Conservation (phyloP, 1,140 invertebrate genomes). For the Monochamus saltuarius region DNA sequence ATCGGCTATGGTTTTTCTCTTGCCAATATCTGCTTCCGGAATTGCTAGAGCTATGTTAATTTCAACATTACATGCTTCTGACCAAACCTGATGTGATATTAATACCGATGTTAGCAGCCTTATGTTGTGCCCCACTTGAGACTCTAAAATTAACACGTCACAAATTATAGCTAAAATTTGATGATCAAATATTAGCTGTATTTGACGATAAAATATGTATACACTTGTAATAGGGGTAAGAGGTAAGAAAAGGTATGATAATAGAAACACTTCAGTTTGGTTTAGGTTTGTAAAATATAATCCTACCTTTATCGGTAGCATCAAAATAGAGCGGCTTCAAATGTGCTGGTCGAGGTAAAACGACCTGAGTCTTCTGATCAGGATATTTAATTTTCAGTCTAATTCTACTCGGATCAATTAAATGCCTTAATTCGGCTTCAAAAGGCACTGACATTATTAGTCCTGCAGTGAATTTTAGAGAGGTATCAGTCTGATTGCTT, state of each 20-base stretch:
- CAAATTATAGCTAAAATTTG: neutral
- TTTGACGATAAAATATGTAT: neutral
- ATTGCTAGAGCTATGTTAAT: conserved; percentile 80
- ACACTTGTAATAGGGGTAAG: conserved; percentile 4
- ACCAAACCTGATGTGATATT: conserved; percentile 88
- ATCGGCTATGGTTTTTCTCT: conserved; percentile 59
- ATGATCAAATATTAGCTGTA: too few species aligned
- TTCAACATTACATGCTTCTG: conserved; percentile 86
- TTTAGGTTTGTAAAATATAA: too few species aligned
- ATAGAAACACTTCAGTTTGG: too few species aligned
- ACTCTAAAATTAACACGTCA: conserved; percentile 23
- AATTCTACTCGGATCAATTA: conserved; percentile 70
- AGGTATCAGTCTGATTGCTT: conserved; percentile 74
- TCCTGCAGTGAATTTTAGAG: conserved; percentile 92
- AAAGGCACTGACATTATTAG: conserved; percentile 82
- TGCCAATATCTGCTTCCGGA: conserved; percentile 61
- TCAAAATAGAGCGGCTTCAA: conserved; percentile 59
- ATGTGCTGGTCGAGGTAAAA: conserved; percentile 73
- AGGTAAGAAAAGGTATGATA: too few species aligned
- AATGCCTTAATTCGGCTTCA: conserved; percentile 81
- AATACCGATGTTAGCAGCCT: conserved; percentile 82
- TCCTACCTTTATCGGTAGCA: conserved; percentile 34
- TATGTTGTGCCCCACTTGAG: conserved; percentile 62
- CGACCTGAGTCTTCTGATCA: conserved; percentile 82
- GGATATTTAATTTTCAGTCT: conserved; percentile 88